Evolutionary conservation across 2,797 vertebrate genomes (phyloP).

Genomic region (Pseudomugil tenellus): DNA sequence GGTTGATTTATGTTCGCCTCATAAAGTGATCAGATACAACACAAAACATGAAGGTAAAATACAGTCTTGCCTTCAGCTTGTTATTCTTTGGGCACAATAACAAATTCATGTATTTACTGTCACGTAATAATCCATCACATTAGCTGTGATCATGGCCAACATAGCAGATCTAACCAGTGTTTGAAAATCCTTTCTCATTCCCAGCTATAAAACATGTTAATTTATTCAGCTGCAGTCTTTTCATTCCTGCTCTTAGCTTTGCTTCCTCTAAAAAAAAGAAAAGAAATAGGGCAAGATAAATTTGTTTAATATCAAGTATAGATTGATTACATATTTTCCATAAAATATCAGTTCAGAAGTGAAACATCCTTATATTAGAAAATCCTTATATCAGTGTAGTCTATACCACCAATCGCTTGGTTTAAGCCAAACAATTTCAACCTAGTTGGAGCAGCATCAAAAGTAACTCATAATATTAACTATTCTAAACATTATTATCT

Average conservation of each 20-base stretch:
- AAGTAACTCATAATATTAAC: background rate
- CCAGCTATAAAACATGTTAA: background rate
- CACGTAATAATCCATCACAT: conserved; percentile 11
- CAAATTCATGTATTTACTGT: conserved; percentile 15
- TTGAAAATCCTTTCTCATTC: background rate
- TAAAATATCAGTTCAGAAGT: background rate
- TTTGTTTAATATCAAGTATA: too few species aligned
- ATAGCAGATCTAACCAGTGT: background rate
- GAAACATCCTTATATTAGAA: too few species aligned
- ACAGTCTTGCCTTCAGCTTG: conserved; percentile 1
- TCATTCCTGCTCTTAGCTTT: background rate
- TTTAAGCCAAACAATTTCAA: background rate
- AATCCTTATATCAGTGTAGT: background rate
- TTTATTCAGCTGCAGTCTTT: background rate
- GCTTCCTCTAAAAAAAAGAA: background rate
- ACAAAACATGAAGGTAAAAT: conserved; percentile 12
- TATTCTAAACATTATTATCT: background rate
- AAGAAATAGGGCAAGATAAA: background rate
- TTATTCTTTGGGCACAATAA: conserved; percentile 9
- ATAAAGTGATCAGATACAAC: conserved; percentile 39
- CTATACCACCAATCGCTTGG: background rate
- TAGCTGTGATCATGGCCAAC: conserved; percentile 9
- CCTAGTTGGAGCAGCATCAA: background rate
- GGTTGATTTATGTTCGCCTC: conserved; percentile 61
- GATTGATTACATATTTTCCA: too few species aligned